Conservation (phyloP, 2,888 invertebrate species). For the Choreutis nemorana region DNA sequence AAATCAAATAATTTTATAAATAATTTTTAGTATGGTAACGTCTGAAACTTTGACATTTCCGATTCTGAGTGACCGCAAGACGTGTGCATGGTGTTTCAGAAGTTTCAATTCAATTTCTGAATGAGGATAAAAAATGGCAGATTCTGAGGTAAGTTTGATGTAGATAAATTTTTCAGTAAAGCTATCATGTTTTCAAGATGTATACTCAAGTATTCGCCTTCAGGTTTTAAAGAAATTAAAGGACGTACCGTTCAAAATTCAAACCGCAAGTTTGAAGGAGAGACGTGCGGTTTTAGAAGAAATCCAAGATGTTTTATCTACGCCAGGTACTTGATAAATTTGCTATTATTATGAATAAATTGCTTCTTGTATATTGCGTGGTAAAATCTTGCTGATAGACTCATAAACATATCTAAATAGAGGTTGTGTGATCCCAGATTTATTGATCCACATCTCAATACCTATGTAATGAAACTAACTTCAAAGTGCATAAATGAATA, state of each 20-base stretch:
- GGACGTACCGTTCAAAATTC: constrained; percentile 77
- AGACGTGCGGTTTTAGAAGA: constrained; percentile 72
- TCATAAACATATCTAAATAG: too few relatives aligned
- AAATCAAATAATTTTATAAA: too few relatives aligned
- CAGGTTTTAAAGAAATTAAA: constrained; percentile 75
- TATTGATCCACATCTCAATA: constrained; percentile 10
- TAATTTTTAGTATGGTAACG: too few relatives aligned
- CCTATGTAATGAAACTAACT: too few relatives aligned
- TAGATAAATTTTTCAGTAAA: constrained; percentile 3
- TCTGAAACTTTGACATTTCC: constrained; percentile 9
- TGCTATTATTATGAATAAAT: too few relatives aligned
- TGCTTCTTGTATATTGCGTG: too few relatives aligned
- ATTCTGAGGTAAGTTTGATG: constrained; percentile 65
- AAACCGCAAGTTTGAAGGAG: constrained; percentile 76
- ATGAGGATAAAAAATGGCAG: constrained; percentile 69
- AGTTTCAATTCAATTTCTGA: constrained; percentile 19
- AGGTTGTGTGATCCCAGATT: constrained; percentile 5
- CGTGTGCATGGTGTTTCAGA: too few relatives aligned
- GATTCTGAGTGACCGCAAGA: constrained; percentile 19
- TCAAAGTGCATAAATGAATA: too few relatives aligned
- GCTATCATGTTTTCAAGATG: constrained; percentile 9
- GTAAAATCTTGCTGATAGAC: too few relatives aligned
- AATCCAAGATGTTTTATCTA: constrained; percentile 74
- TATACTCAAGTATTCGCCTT: constrained; percentile 16
- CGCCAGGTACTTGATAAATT: constrained; percentile 75